A percentile compares a stretch with the other conserved stretches of the same genome.
phyloP scores from a whole-genome alignment of 30 jellyfish, hydroid and myxozoan genomes.

The Aurelia sp. region DNA sequence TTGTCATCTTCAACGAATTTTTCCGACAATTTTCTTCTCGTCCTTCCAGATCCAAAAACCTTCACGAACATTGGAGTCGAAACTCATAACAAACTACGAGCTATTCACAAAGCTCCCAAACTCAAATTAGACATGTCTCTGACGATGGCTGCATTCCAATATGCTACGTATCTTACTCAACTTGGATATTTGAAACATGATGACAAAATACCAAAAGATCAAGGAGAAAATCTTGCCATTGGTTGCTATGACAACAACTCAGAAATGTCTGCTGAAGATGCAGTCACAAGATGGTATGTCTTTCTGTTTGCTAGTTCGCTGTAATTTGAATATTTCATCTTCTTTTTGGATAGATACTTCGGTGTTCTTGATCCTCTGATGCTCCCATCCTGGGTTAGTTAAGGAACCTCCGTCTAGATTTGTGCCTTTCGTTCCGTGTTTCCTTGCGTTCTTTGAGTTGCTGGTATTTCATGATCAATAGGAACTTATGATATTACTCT shows the following conservation, averaged over 20 bases:
- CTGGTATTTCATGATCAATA: no score
- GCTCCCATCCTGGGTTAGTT: no score
- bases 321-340: no score
- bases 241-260: slow-evolving; percentile 97
- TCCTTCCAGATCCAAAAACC: slow-evolving; percentile 79
- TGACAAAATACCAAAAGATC: slow-evolving; percentile 55
- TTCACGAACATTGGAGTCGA: slow-evolving; percentile 91
- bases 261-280: slow-evolving; percentile 99
- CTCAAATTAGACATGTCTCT: slow-evolving; percentile 73
- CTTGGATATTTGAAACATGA: slow-evolving; percentile 93
- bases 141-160: slow-evolving; percentile 79
- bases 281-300: slow-evolving; percentile 93
- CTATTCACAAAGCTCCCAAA: slow-evolving; percentile 90
- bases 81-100: slow-evolving; percentile 87
- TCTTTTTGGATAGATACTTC: no score
- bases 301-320: no score
- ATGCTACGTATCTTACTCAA: slow-evolving; percentile 83
- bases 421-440: no score
- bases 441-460: no score
- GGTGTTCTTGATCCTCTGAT: no score
- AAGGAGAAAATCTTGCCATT: slow-evolving; percentile 93
- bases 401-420: no score
- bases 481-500: no score
- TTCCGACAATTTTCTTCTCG: not conserved
- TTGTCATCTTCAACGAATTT: no score